Base-by-base conservation (phyloP, 53 echinoderm and acorn worm genomes). In the Holothuria scabra region DNA sequence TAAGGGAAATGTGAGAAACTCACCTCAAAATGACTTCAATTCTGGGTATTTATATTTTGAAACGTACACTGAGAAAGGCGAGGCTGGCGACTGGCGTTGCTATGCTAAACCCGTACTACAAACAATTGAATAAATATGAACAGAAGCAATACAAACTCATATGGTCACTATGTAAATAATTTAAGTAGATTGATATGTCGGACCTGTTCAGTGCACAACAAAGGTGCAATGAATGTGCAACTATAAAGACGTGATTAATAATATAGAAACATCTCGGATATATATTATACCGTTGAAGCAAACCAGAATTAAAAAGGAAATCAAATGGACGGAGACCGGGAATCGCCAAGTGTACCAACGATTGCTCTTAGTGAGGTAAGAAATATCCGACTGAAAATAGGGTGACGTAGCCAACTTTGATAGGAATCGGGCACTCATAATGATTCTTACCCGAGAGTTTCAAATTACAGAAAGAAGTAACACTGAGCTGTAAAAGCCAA, bases 311-410 rank as follows among this genome's bases (percentile, higher is more conserved):
- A 12, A 30, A 18, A 52, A 52, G 52, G 48, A 72, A 23, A 41
- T 48, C 24, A 34, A 41, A 72, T 16, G 7, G 37, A 38, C 25
- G 22, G n/a, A 20, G 46, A 46, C 18, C 24, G 14, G 72, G 25
- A 23, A 1, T 44, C 44, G 4, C 44, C n/a, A 72, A 10, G 8
- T 20, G 72, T 72, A 10, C 72, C 46, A 12, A 21, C 44, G n/a
- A 72, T 72, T 46, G 72, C 72, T 22, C 72, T 72, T 21, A 69
- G 44, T 69, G 69, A 69, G 38, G 69, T 69, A 69, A n/a, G 69
- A 2, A 32, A 5, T n/a, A 20, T 34, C 38, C 31, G 34, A 41
- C 41, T 5, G 41, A 10, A 52, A 52, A 16, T 14, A 52, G 52
- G 52, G 18, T 3, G 18, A 1, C 18, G 2, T 52, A 52, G 8